Evolutionary conservation across 2,113 vertebrate genomes (phyloP).

Genomic region (Guaruba guarouba): DNA sequence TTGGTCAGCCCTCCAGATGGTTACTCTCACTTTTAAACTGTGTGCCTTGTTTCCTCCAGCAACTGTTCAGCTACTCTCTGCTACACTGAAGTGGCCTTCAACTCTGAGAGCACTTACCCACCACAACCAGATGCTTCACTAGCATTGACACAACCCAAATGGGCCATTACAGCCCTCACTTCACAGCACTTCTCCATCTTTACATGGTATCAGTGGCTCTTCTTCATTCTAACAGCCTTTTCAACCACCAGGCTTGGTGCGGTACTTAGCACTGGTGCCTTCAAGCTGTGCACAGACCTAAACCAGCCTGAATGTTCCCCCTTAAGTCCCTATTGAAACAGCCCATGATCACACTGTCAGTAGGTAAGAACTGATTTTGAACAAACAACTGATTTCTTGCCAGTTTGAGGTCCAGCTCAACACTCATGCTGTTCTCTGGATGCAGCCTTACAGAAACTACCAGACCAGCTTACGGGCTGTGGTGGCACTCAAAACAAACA

Average conservation of each 20-base stretch:
- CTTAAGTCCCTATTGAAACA: background rate
- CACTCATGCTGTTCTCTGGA: background rate
- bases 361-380: background rate
- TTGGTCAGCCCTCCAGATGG: background rate
- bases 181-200: background rate
- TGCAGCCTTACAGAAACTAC: background rate
- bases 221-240: background rate
- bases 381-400: background rate
- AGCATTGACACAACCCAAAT: background rate
- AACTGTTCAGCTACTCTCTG: background rate
- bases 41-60: rapidly evolving
- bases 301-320: background rate
- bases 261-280: background rate
- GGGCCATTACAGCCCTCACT: background rate
- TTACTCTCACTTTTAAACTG: background rate
- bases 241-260: background rate
- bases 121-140: background rate
- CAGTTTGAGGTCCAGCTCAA: background rate
- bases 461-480: background rate
- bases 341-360: background rate
- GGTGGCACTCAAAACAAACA: background rate
- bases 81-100: background rate
- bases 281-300: background rate
- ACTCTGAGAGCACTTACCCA: background rate
- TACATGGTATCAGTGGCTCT: background rate